Evolutionary conservation across 2,797 vertebrate species (phyloP), one percentile per base, ranked within the genome.

Genomic region (Syndactyla subalaris): DNA sequence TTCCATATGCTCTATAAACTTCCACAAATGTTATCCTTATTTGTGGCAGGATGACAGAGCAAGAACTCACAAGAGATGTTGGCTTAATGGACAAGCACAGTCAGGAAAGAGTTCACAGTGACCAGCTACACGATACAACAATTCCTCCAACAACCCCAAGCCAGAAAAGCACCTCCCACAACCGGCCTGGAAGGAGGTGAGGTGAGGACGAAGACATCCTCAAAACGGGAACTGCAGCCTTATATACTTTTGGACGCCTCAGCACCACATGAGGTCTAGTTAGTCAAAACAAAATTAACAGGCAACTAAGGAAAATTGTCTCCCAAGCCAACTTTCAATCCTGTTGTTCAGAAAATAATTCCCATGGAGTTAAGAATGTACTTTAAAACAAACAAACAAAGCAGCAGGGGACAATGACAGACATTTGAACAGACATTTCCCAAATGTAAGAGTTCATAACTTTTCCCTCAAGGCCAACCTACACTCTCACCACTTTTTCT

Each of bases 351-450:
- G 57, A 96, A 95, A 88, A 81, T 46, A 88, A 88, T 72, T 96
- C 79, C 78, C 87, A 92, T 48, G 52, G 61, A 95, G 88, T 61
- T 76, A 63, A 89, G 89, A 92, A 85, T 87, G 78, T 52, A 80
- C 48, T 92, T 80, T 58, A 89, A 91, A 95, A 77, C 75, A 95
- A 96, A 94, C 62, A 92, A 96, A 88, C 61, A 95, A 87, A 78
- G 67, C 51, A 58, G 38, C 16, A 21, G 43, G 17, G 43, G 48
- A 61, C 39, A 73, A 75, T 1, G 13, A 88, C 52, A 74, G 74
- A 78, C 58, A 89, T 75, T 84, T 85, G 49, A 51, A 90, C 67
- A 75, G 65, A 72, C 55, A 48, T 79, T 91, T 92, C 88, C 76
- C 85, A 82, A 94, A 83, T 38, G 23, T 15, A 87, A 29, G 13